phyloP scores from a whole-genome alignment of 2,797 vertebrate species.

The Pyrocephalus nanus region DNA sequence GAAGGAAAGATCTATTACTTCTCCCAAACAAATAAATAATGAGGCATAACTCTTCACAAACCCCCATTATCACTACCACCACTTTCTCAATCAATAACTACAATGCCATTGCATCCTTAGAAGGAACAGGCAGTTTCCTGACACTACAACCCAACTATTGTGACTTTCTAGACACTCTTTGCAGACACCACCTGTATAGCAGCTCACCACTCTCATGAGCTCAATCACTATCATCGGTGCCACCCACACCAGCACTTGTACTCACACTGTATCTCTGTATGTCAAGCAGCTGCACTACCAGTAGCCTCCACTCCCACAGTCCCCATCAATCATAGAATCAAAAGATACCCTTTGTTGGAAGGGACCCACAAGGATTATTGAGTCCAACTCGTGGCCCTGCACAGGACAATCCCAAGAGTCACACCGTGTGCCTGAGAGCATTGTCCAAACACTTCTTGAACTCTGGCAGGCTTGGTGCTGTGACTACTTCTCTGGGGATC shows the following conservation, averaged over 20 bases:
- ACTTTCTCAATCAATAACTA: neutral
- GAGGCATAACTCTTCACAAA: neutral
- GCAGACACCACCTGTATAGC: rapidly evolving
- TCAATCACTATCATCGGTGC: too few species aligned
- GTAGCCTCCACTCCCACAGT: neutral
- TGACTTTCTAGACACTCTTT: neutral
- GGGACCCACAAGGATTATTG: neutral
- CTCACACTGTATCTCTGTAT: rapidly evolving
- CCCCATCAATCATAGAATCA: neutral
- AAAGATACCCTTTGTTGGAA: neutral
- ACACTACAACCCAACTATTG: too few species aligned
- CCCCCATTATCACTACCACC: neutral
- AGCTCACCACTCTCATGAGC: neutral
- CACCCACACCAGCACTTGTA: neutral
- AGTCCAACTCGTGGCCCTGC: neutral
- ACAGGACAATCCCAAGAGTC: neutral
- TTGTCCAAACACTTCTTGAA: neutral
- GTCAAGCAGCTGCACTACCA: neutral
- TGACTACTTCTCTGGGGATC: neutral
- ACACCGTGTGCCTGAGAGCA: neutral
- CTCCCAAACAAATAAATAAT: neutral
- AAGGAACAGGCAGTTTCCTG: neutral
- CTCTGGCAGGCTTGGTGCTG: neutral
- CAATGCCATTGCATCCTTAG: neutral
- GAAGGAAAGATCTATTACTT: neutral